Evolutionary conservation across 1,140 invertebrate genomes (phyloP).

Genomic region (Capitella teleta): DNA sequence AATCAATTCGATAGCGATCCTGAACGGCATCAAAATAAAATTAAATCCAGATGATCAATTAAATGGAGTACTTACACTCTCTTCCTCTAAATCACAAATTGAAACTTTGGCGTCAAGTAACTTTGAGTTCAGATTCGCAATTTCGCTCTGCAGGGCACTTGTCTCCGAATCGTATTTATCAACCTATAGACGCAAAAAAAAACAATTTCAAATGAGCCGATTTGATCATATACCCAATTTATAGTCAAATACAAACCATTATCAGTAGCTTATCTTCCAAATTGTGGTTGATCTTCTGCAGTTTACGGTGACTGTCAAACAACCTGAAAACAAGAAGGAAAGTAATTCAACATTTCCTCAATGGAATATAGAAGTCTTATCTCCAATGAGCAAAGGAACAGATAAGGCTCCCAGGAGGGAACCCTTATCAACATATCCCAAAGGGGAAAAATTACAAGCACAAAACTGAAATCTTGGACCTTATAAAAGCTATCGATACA

Average conservation of each 20-base stretch:
- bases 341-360: too few species aligned
- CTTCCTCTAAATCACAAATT: constrained; percentile 73
- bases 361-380: too few species aligned
- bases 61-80: constrained; percentile 63
- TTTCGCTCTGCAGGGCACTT: constrained; percentile 70
- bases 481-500: too few species aligned
- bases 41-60: neutral
- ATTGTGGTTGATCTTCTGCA: constrained; percentile 89
- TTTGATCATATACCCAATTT: neutral
- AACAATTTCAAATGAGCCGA: neutral
- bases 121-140: constrained; percentile 71
- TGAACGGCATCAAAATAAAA: constrained; percentile 44
- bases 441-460: too few species aligned
- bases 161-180: constrained; percentile 88
- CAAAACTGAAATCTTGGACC: too few species aligned
- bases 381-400: too few species aligned
- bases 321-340: constrained; percentile 46
- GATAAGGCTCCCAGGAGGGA: too few species aligned
- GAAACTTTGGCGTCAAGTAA: constrained; percentile 77
- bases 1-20: constrained; percentile 89
- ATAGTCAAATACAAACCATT: constrained; percentile 52
- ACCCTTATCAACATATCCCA: too few species aligned
- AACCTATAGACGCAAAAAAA: constrained; percentile 29
- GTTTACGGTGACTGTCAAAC: constrained; percentile 81
- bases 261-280: constrained; percentile 87